These are phyloP conservation scores for Poecilia gillii DNA, from an alignment of 2,797 vertebrate species.

Conservation along the genomic window DNA sequence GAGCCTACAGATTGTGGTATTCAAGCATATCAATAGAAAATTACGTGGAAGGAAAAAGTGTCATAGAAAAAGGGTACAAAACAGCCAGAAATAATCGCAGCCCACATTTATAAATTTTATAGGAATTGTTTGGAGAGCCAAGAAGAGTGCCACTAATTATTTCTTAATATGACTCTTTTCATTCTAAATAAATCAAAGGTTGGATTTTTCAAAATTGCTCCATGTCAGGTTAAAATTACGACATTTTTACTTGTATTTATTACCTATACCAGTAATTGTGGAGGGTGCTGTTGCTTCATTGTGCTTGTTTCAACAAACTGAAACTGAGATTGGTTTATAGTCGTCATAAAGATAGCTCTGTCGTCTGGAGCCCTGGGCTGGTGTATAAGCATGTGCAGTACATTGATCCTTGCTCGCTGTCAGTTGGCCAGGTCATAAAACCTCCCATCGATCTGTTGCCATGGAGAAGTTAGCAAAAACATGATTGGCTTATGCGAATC, in stretches of 20 bases:
- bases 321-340: constrained; percentile 43
- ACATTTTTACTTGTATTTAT: neutral
- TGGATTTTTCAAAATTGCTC: neutral
- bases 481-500: neutral
- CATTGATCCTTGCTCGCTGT: constrained; percentile 24
- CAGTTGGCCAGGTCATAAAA: constrained; percentile 11
- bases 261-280: neutral
- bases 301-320: constrained; percentile 25
- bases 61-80: neutral
- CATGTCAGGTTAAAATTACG: neutral
- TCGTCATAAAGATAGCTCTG: constrained; percentile 51
- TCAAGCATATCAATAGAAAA: neutral
- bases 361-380: neutral
- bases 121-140: neutral
- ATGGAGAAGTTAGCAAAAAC: constrained; percentile 11
- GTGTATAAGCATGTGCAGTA: neutral
- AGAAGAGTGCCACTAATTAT: neutral
- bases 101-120: neutral
- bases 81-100: neutral
- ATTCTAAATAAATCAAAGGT: neutral
- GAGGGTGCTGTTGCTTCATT: neutral
- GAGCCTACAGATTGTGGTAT: neutral
- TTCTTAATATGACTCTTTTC: neutral
- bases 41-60: neutral
- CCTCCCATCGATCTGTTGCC: constrained; percentile 8